A percentile compares a stretch with the other conserved stretches of the same genome.
Conservation (phyloP, 53 echinoderm and acorn worm genomes). For the Temnopleurus reevesii region DNA sequence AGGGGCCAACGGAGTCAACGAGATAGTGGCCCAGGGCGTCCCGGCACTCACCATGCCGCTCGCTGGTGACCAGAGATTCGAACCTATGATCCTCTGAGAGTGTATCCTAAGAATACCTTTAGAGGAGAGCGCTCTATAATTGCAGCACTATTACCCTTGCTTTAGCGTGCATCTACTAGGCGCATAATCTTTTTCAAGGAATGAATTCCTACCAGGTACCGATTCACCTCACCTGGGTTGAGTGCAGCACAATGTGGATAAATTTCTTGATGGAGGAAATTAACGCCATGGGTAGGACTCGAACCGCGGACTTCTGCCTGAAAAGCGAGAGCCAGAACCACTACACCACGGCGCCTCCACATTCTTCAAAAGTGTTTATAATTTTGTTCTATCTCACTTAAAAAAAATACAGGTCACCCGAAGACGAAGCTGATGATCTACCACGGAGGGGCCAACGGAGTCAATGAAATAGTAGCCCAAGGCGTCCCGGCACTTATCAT, state of each 20-base stretch:
- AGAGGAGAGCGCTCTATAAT: background rate
- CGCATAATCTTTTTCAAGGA: too few species aligned
- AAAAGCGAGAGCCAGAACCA: background rate
- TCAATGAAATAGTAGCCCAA: background rate
- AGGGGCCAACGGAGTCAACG: constrained; percentile 1
- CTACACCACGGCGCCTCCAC: background rate
- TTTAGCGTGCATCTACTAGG: too few species aligned
- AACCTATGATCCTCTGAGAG: too few species aligned
- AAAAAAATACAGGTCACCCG: background rate
- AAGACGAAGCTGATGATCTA: constrained; percentile 26
- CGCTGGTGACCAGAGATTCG: constrained; percentile 25
- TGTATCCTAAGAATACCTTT: too few species aligned
- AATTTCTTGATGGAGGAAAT: too few species aligned
- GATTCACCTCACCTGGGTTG: too few species aligned
- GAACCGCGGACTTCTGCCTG: background rate
- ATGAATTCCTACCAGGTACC: too few species aligned
- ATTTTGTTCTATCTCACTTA: background rate
- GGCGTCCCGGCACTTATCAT: constrained; percentile 25
- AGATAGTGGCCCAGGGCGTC: background rate
- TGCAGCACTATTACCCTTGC: too few species aligned
- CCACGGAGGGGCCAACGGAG: constrained; percentile 35
- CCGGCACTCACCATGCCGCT: constrained; percentile 6
- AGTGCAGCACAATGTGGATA: too few species aligned
- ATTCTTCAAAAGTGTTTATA: background rate
- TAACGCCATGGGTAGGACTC: background rate